Percentiles rank a stretch among this genome's conserved stretches.
Evolutionary conservation across 2,888 invertebrate species (phyloP).

Genomic region (Tromatobia lineatoria): DNA sequence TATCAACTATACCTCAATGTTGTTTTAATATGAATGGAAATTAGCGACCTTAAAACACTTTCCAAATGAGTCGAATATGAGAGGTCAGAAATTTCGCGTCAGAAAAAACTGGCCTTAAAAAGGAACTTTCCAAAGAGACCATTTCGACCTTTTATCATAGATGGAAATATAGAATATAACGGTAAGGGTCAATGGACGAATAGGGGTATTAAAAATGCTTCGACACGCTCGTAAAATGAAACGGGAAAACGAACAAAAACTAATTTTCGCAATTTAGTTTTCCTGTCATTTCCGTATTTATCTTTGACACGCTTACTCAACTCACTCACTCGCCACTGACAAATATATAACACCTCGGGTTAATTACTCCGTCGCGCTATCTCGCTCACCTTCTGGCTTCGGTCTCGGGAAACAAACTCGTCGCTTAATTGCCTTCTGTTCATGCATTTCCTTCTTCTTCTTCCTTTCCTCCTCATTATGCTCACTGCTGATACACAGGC

Average conservation of each 20-base stretch:
- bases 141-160: neutral
- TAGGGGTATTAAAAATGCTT: conserved; percentile 31
- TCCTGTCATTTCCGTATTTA: conserved; percentile 54
- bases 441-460: conserved; percentile 68
- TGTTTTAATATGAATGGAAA: too few species aligned
- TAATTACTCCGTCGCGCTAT: conserved; percentile 58
- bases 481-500: conserved; percentile 44
- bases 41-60: too few species aligned
- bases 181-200: conserved; percentile 39
- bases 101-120: neutral
- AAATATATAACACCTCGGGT: conserved; percentile 44
- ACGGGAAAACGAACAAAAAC: conserved; percentile 41
- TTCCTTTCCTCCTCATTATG: conserved; percentile 66
- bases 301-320: conserved; percentile 51
- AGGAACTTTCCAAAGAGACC: neutral
- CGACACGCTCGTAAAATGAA: neutral
- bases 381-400: conserved; percentile 42
- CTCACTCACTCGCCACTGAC: conserved; percentile 44
- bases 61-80: too few species aligned
- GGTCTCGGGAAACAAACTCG: conserved; percentile 72
- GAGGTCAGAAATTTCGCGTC: too few species aligned
- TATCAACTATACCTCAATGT: too few species aligned
- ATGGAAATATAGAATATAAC: neutral
- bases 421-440: conserved; percentile 76
- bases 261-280: conserved; percentile 58